A percentile compares a stretch with the other conserved stretches of the same genome.
Conservation (phyloP, 1,140 invertebrate species). For the Dolichoris vasculosae region DNA sequence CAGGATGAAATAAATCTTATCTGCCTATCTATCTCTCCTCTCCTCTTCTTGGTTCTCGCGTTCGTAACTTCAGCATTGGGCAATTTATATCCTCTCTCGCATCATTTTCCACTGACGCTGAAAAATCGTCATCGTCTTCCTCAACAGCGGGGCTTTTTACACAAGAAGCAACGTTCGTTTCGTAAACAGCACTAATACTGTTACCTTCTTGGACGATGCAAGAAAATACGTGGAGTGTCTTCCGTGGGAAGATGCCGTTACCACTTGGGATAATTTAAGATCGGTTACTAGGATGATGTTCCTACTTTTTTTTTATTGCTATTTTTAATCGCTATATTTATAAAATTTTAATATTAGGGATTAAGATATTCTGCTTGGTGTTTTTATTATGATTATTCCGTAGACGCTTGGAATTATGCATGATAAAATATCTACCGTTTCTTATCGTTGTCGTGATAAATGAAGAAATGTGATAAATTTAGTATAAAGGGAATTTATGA, state of each 20-base stretch:
- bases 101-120: conserved; percentile 49
- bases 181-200: neutral
- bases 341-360: neutral
- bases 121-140: conserved; percentile 45
- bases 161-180: neutral
- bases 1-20: conserved; percentile 45
- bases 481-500: too few relatives aligned
- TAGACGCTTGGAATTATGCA: neutral
- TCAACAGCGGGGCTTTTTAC: neutral
- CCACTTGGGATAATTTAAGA: neutral
- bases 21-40: conserved; percentile 36
- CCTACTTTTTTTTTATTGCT: neutral
- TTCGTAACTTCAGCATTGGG: conserved; percentile 3
- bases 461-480: too few relatives aligned
- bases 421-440: neutral
- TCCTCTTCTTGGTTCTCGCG: neutral
- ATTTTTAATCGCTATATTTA: neutral
- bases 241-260: neutral
- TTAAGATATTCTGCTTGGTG: neutral
- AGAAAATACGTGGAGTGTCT: neutral
- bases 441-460: too few relatives aligned
- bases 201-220: neutral
- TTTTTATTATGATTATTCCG: neutral
- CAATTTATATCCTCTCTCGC: conserved; percentile 46
- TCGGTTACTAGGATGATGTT: neutral